Evolutionary conservation across 2,113 vertebrate species (phyloP), one percentile per base, ranked within the genome.

Genomic region (Mirza zaza): DNA sequence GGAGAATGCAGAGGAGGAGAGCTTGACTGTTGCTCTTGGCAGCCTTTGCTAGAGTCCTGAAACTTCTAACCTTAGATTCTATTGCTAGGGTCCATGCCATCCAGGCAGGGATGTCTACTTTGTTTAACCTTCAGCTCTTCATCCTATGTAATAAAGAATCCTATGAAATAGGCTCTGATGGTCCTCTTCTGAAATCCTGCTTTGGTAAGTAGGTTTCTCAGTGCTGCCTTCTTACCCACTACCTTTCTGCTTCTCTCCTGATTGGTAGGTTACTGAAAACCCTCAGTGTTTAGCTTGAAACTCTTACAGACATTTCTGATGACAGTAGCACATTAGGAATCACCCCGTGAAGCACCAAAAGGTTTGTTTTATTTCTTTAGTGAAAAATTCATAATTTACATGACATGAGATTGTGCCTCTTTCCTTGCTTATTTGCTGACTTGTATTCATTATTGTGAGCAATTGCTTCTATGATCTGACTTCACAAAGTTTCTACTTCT

Each of bases 21-120:
- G 4, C 4, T 7, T 48, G 8, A 2, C 6, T 39, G 52, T 12
- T n/a, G 18, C 11, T 68, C 12, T 20, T 5, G 3, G 27, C 7
- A 68, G 1, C 17, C 2, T 3, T 82, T 70, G 21, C 65, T 79
- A 32, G 59, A 81, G 9, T 50, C 32, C 11, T 68, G 21, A 85
- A 20, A 14, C 12, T 63, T 71, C 25, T 52, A 52, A 25, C 17
- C 9, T 65, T 21, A 45, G 80, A 6, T 10, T 59, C 34, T 79
- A 1, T n/a, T 18, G 32, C 57, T 36, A 36, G 52, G 1, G 3
- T 50, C 50, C 63, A 1, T 0, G 42, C 14, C 3, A n/a, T n/a
- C 11, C 27, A 52, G 20, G 3, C 29, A 92, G 27, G 18, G 18
- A 15, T 29, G 18, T 17, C 42, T 32, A 42, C 57, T 63, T 77